phyloP scores from a whole-genome alignment of 2,888 invertebrate genomes.

The Cheilosia grossa region DNA sequence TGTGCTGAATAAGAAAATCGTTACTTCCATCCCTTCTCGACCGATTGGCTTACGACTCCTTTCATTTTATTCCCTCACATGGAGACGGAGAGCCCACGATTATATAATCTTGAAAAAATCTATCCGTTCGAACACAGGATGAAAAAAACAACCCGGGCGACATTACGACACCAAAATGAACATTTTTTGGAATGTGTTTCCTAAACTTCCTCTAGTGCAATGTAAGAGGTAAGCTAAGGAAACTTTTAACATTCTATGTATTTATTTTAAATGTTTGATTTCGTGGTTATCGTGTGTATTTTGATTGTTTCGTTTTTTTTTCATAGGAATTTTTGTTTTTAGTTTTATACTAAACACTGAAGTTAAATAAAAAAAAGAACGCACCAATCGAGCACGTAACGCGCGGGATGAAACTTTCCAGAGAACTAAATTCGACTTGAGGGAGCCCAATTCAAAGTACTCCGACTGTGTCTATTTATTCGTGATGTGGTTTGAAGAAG shows the following conservation, averaged over 20 bases:
- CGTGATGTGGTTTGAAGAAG: conserved; percentile 47
- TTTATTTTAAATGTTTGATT: not conserved
- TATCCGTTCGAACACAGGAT: conserved; percentile 12
- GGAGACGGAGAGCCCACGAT: conserved; percentile 35
- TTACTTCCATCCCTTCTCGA: not conserved
- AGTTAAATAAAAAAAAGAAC: conserved; percentile 21
- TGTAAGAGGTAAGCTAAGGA: not conserved
- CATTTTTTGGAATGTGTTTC: conserved; percentile 1
- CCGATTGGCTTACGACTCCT: conserved; percentile 7
- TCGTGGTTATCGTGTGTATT: not conserved
- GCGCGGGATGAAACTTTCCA: conserved; percentile 64
- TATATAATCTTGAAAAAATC: conserved; percentile 64
- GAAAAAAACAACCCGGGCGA: conserved; percentile 17
- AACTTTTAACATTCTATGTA: not conserved
- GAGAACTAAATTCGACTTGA: conserved; percentile 67
- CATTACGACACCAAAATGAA: conserved; percentile 44
- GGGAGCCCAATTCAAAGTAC: conserved; percentile 38
- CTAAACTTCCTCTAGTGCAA: not conserved
- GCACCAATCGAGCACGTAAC: conserved; percentile 60
- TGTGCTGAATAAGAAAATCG: conserved; percentile 14
- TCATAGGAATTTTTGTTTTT: not conserved
- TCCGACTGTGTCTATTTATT: conserved; percentile 43
- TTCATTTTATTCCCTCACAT: conserved; percentile 28
- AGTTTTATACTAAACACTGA: conserved; percentile 15
- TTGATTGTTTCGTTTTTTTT: not conserved